Conservation (phyloP, 2,113 vertebrate genomes). For the Rhineura floridana region DNA sequence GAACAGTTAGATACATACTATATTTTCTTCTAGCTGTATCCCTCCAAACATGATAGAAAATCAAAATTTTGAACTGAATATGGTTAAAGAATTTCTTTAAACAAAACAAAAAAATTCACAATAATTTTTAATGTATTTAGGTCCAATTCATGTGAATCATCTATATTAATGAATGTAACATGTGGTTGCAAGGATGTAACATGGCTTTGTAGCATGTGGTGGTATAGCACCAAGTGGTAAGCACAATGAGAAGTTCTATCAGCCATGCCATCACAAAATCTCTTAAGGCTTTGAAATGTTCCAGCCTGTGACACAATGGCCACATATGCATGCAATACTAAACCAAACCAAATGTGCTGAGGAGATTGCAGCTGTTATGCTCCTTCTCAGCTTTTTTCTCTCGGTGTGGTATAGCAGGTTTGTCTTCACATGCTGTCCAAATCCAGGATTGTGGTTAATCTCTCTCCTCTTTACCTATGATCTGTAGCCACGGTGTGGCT, state of each 20-base stretch:
- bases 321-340: neutral
- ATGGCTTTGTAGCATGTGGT: neutral
- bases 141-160: neutral
- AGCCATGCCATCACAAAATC: neutral
- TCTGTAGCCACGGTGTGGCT: too few species aligned
- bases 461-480: too few species aligned
- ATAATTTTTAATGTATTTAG: neutral
- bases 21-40: neutral
- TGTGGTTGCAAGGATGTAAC: too few species aligned
- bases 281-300: neutral
- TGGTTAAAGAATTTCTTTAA: neutral
- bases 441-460: neutral
- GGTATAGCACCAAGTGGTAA: neutral
- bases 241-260: neutral
- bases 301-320: neutral
- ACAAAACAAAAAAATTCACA: neutral
- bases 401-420: neutral
- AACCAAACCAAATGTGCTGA: neutral
- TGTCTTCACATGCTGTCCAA: neutral
- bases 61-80: neutral
- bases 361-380: neutral
- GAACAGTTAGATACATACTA: neutral
- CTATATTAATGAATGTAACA: too few species aligned
- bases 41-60: neutral
- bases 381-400: too few species aligned